Base-by-base conservation (phyloP, 2,888 invertebrate genomes). In the Carterocephalus palaemon region DNA sequence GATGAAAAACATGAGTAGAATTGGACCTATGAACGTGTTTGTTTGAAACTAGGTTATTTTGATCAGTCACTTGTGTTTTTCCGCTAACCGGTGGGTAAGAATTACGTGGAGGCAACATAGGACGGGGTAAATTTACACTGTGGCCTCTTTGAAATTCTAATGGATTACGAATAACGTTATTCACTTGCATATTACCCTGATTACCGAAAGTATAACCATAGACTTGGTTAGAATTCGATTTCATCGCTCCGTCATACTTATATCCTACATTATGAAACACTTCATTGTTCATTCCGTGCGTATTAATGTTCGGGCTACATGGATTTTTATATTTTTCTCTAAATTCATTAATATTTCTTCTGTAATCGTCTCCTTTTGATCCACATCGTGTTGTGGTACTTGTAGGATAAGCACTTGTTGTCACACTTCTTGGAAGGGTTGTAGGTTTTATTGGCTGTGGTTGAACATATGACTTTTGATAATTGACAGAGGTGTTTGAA, bases 271-370 rank as follows among this genome's bases (percentile, higher is more conserved):
- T 81, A 67, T 83, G 79, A 64, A 85, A 84, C 52, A 80, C 80
- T 67, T 86, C 84, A 76, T 82, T 82, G 54, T 68, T 82, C 54
- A 75, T 64, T 52, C 70, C 70, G 33, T 76, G 79, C 42, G 65
- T 55, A 53, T 73, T 78, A 16, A 68, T 58, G 48, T 69, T 74
- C 38, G 79, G 61, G 49, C 85, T 87, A 53, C 86, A 85, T 16
- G 87, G 85, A 59, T 90, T 88, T 65, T 89, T 90, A 57, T 90
- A 90, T 67, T 90, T 90, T 68, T 90, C 89, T 53, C 89, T 87
- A 61, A 90, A 90, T 62, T 90, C 90, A 52, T 76, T 89, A 36
- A 90, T 90, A 59, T 90, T 90, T 54, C 88, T 82, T 67, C 89
- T 86, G 50, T 90, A 84, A 60, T 90, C 75, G 64, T 90, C 59